Base-by-base conservation (phyloP, 2,797 vertebrate genomes). In the Phaenicophaeus curvirostris region DNA sequence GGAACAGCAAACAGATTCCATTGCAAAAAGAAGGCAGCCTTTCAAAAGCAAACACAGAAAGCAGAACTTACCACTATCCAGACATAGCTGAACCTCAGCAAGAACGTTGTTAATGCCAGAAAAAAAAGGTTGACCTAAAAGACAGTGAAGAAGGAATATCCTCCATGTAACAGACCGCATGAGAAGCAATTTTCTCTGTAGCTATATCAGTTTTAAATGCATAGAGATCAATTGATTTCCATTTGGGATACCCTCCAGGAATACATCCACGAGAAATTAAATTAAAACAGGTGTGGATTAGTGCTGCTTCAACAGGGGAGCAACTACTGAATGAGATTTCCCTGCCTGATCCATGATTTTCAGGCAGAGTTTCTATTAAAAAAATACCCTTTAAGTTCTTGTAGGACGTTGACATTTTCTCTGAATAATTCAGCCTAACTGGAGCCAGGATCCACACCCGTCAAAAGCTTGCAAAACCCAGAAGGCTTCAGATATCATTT, bases 381-480 rank as follows among this genome's bases (percentile, higher is more conserved):
- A n/a, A 93, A 69, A 73, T 19, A 51, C 15, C 14, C 8, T 87
- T 66, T 71, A 14, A 71, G 30, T 39, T 93, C 37, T 68, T 86
- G 72, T 51, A 82, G 72, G 65, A 89, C 61, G 21, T 4, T 80
- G 57, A 71, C 27, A 15, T 39, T 91, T 94, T 86, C 73, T 66
- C 41, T 53, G 6, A 77, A 77, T 80, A 84, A 66, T 80, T 89
- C 78, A 75, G 57, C 57, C 66, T 74, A 67, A 74, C 55, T n/a
- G 27, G 23, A 92, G 90, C 68, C 86, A 95, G 78, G 57, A 93
- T 85, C 93, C 94, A 95, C 86, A 85, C 86, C 92, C 41, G 0
- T 85, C 21, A 77, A 27, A 90, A 27, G 54, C 88, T 90, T 92
- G 93, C 84, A 95, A 92, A 90, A 94, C 48, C 24, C 62, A 79